Conservation (phyloP, 2,113 vertebrate genomes). For the Platycercus adscitus region DNA sequence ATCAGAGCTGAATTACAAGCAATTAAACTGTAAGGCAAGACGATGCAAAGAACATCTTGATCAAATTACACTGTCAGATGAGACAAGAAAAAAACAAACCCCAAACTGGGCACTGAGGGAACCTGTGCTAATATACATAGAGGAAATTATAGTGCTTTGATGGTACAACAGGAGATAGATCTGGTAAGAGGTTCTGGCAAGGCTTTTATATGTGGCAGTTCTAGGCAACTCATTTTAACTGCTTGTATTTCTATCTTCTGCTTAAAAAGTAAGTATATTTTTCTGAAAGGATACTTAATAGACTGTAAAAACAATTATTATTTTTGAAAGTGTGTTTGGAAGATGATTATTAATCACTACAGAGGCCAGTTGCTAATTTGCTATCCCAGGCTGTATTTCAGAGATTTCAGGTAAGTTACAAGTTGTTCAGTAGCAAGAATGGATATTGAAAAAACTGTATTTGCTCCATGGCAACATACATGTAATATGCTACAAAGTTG, state of each 20-base stretch:
- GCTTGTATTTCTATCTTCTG: neutral
- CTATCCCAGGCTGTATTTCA: neutral
- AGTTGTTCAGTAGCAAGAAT: neutral
- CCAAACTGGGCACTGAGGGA: neutral
- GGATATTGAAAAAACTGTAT: neutral
- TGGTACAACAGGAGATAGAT: neutral
- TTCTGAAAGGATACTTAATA: neutral
- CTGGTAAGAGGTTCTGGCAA: neutral
- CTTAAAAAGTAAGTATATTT: neutral
- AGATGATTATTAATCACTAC: neutral
- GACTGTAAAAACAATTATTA: neutral
- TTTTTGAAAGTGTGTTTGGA: neutral
- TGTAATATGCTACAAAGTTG: neutral
- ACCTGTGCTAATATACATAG: neutral
- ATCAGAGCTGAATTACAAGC: neutral
- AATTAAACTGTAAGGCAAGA: neutral
- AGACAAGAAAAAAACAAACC: neutral
- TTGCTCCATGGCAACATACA: neutral
- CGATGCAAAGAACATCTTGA: neutral
- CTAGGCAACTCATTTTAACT: neutral
- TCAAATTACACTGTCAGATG: neutral
- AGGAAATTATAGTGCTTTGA: neutral
- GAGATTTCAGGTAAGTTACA: neutral
- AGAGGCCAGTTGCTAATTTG: neutral
- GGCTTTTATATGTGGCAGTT: neutral